Base-by-base conservation (phyloP, 1,140 invertebrate species). In the Procambarus virginalis region DNA sequence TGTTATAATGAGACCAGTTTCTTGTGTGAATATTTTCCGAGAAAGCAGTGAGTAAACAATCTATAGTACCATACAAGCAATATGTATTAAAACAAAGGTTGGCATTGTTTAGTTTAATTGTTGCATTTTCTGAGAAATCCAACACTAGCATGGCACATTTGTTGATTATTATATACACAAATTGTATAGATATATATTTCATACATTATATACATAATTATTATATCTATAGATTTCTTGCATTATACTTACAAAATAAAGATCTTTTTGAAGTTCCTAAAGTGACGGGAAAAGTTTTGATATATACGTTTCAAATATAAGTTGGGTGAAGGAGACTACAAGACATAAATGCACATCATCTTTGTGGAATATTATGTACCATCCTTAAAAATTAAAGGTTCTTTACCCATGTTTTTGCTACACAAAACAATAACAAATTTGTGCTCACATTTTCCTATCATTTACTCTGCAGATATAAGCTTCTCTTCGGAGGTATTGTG, bases 151-250 rank as follows among this genome's bases (percentile, higher is more conserved):
- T 55, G 51, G 51, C 51, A 55, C 51, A 55, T 55, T 12, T 55
- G 51, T 55, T 5, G 12, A 55, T 55, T 55, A 55, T 55, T 9
- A 55, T 34, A 34, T 34, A 34, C 34, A 34, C 34, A 34, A 34
- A 34, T 34, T 58, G 14, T 58, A 58, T 58, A 58, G 8, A 58
- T 58, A 58, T 58, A 58, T 58, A 58, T 68, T 20, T 68, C 12
- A 20, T 20, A 20, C 5, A n/a, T 45, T 77, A 78, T 78, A 48
- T 45, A 46, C 22, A 49, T 77, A 77, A n/a, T 34, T 34, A 77
- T 77, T 49, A 77, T 77, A 77, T 45, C 34, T 77, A 77, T 77
- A 45, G 34, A 77, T 77, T n/a, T 49, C 51, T 45, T 77, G 45
- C 17, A 77, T 77, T 34, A 8, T 34, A 45, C 20, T 17, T 68